Base-by-base conservation (phyloP, 2,797 vertebrate genomes). In the Anolis apletophallus region DNA sequence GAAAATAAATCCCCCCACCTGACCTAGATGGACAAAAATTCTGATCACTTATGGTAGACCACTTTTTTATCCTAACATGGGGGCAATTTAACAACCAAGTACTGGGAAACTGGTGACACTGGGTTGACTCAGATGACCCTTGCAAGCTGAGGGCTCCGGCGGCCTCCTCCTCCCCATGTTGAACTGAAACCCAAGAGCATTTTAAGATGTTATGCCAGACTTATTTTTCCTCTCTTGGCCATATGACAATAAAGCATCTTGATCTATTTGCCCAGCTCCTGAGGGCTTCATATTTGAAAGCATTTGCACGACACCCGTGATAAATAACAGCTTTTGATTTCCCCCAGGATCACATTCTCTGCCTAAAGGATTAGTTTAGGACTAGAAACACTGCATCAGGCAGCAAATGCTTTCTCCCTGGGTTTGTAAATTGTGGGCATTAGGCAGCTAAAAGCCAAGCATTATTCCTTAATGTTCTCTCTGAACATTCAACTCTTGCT, bases 301-400 rank as follows among this genome's bases (percentile, higher is more conserved):
- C 54, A 19, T 83, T 50, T n/a, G 10, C 81, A 10, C 0, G 4
- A 52, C 9, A 0, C 8, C 61, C 19, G 64, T 8, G 26, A 72
- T 67, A 54, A 85, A 85, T 36, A 83, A 40, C 71, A 46, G 32
- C 14, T 69, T 72, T 3, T 83, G 16, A 8, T 83, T 46, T 79
- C 87, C 54, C 75, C 61, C 1, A 0, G 34, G 11, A n/a, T 0
- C 10, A 46, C 26, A n/a, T n/a, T 46, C 13, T 59, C 14, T 67
- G 3, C 55, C 5, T 26, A 64, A 67, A 55, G 68, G 59, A 83
- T 85, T 79, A 83, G 87, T 87, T 46, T 79, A 10, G 54, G 29
- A 14, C 68, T 83, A 26, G 26, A 52, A 79, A 36, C 19, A 52
- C 7, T 0, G 80, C 79, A 23, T 54, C 64, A 2, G 11, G n/a